Evolutionary conservation across 2,888 invertebrate genomes (phyloP).

Genomic region (Petrophora chlorosata): DNA sequence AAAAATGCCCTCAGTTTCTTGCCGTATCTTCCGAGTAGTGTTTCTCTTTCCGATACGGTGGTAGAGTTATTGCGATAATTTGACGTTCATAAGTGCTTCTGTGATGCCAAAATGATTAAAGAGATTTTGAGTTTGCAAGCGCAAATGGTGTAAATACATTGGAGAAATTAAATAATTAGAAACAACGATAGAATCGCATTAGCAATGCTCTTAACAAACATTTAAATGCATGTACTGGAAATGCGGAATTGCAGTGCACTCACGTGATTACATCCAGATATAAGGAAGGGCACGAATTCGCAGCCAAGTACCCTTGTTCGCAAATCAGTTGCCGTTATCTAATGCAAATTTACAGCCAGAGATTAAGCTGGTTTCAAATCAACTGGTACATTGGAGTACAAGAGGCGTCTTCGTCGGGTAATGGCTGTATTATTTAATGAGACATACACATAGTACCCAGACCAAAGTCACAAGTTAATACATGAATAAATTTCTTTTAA

Average conservation of each 20-base stretch:
- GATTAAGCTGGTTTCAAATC: constrained; percentile 59
- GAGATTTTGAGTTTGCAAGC: no score
- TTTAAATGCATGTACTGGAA: constrained; percentile 23
- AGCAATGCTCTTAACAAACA: constrained; percentile 20
- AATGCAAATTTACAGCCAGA: constrained; percentile 70
- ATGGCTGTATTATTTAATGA: constrained; percentile 67
- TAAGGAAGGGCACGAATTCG: constrained; percentile 64
- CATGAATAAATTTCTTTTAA: no score
- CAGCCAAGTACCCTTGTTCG: constrained; percentile 65
- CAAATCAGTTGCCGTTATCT: constrained; percentile 67
- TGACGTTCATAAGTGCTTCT: no score
- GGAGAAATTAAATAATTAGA: constrained; percentile 8
- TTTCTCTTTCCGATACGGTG: no score
- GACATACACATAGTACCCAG: no score
- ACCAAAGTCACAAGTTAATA: no score
- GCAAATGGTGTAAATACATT: no score
- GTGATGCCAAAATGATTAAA: no score
- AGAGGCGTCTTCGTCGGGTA: constrained; percentile 60
- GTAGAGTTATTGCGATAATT: no score
- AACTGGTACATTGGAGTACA: constrained; percentile 51
- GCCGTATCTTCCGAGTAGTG: no score
- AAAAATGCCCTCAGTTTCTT: no score
- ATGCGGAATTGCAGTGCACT: constrained; percentile 51
- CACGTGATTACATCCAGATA: constrained; percentile 58
- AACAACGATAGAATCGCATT: constrained; percentile 11